These are phyloP conservation scores for Bombus superbus DNA, from an alignment of 1,140 invertebrate species.

Conservation along the genomic window DNA sequence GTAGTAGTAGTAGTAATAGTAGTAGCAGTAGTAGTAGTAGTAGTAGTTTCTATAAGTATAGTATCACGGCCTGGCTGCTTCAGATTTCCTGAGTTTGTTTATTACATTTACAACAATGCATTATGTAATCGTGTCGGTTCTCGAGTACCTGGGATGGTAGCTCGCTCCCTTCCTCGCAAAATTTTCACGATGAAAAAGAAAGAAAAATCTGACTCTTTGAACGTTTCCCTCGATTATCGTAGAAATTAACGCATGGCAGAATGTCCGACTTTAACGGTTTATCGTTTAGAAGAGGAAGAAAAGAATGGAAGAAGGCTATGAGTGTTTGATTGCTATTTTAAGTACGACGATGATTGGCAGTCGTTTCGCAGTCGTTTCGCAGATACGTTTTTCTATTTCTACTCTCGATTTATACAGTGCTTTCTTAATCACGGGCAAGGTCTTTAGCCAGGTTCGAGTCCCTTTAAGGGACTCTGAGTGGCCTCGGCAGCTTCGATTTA, in stretches of 20 bases:
- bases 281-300: background rate
- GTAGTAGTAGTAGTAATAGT: conserved; percentile 63
- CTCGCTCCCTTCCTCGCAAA: conserved; percentile 37
- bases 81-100: conserved; percentile 82
- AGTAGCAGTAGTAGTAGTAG: conserved; percentile 55
- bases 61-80: conserved; percentile 83
- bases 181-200: background rate
- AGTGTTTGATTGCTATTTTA: background rate
- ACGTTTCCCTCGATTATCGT: too few relatives aligned
- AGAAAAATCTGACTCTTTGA: background rate
- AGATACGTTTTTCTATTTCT: background rate
- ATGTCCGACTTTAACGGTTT: too few relatives aligned
- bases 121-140: conserved; percentile 69
- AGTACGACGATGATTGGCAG: background rate
- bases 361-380: background rate
- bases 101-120: conserved; percentile 77
- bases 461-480: background rate
- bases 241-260: background rate
- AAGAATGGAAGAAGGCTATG: background rate
- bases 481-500: background rate
- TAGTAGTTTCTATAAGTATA: conserved; percentile 79
- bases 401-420: background rate
- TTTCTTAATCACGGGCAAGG: background rate
- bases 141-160: conserved; percentile 72
- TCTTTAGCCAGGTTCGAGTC: background rate